These are phyloP conservation scores for Spinus olivaceus DNA, from an alignment of 2,797 vertebrate genomes.

Conservation along the genomic window DNA sequence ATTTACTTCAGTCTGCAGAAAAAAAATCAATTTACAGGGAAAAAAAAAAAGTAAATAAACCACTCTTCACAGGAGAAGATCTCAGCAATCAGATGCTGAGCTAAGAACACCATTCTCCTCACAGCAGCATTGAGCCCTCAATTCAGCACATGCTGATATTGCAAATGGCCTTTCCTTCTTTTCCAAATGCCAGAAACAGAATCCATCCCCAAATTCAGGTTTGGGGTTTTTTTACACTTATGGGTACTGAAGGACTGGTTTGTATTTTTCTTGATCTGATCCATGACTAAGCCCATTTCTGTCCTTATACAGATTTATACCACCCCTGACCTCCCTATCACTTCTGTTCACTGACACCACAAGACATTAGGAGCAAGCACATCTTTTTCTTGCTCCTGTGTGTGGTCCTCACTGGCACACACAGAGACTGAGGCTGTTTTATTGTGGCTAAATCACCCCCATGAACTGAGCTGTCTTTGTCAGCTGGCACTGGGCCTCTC, in stretches of 20 bases:
- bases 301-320: not conserved
- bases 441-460: not conserved
- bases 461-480: not conserved
- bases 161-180: not conserved
- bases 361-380: not conserved
- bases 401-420: not conserved
- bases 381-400: not conserved
- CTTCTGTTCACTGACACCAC: not conserved
- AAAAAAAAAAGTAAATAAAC: not conserved
- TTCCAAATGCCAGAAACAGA: not conserved
- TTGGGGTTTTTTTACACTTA: not conserved
- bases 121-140: slow-evolving; percentile 35
- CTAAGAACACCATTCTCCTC: slow-evolving; percentile 31
- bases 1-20: not conserved
- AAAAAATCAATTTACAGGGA: not conserved
- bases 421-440: not conserved
- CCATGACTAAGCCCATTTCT: not conserved
- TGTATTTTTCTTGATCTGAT: not conserved
- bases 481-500: not conserved
- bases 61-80: slow-evolving; percentile 35
- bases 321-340: not conserved
- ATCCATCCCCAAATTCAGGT: not conserved
- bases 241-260: not conserved
- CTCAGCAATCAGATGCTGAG: slow-evolving; percentile 45
- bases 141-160: not conserved